Evolutionary conservation across 2,888 invertebrate genomes (phyloP), one percentile per base, ranked within the genome.

Genomic region (Bursaphelenchus okinawaensis): DNA sequence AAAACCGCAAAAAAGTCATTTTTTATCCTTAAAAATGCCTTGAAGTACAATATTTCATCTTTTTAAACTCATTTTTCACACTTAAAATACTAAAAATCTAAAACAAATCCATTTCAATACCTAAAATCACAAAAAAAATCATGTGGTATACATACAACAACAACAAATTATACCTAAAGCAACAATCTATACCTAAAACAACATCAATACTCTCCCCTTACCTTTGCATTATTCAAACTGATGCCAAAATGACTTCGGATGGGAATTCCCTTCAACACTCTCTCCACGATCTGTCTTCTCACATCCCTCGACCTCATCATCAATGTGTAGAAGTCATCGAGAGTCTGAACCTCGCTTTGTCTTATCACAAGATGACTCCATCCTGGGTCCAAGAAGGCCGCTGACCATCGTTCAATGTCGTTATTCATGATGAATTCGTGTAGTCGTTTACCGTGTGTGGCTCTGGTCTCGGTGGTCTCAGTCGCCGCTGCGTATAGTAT

Each of bases 201-300:
- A 40, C 12, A 40, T 4, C n/a, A 16, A 40, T 40, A 40, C n/a
- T 40, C 2, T 40, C 40, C n/a, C n/a, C 40, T 40, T 40, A 40
- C 40, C 64, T 76, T 78, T 8, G 82, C 82, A 60, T 82, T 83
- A 9, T 71, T 65, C 19, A 83, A 70, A 12, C 79, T 79, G 52
- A 82, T 75, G 7, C 68, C 70, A 55, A 81, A 82, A 59, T 83
- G 82, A 19, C 75, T 66, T 24, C 75, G 66, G 52, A 82, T 80
- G 7, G 82, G 82, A 26, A 80, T 73, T 60, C 82, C 82, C 57
- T 82, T 82, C 8, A 82, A 69, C 4, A 82, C 80, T 16, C 79
- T 69, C 51, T 80, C 77, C 16, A 82, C 81, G 57, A 82, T 82
- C 62, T 81, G 79, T 9, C 82, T 70, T 3, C 82, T 72, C 7